A percentile compares a stretch with the other conserved stretches of the same genome.
Conservation (phyloP, 2,888 invertebrate species). For the Baccha elongata region DNA sequence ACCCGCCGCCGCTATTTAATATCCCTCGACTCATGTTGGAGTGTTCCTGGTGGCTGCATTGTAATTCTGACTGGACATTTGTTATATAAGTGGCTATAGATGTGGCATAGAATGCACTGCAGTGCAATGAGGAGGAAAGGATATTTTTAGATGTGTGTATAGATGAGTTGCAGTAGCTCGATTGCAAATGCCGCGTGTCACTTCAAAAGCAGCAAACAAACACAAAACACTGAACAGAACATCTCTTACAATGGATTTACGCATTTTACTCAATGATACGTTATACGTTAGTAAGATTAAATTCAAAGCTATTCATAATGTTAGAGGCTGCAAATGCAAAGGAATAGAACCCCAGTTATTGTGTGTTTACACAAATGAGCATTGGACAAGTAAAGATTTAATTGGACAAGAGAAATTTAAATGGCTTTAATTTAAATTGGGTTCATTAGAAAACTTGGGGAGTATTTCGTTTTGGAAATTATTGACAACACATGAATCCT, state of each 20-base stretch:
- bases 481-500: too few relatives aligned
- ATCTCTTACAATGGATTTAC: constrained; percentile 37
- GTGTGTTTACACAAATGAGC: constrained; percentile 27
- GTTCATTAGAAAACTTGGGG: too few relatives aligned
- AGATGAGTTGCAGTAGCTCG: constrained; percentile 61
- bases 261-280: too few relatives aligned
- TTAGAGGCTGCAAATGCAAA: too few relatives aligned
- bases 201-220: constrained; percentile 48
- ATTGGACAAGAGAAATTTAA: background rate
- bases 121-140: background rate
- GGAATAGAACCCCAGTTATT: constrained; percentile 3
- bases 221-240: constrained; percentile 44
- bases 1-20: constrained; percentile 48
- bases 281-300: constrained; percentile 27
- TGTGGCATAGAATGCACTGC: constrained; percentile 11
- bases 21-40: constrained; percentile 40
- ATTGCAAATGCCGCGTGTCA: constrained; percentile 71
- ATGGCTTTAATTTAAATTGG: constrained; percentile 20
- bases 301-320: constrained; percentile 15
- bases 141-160: constrained; percentile 38
- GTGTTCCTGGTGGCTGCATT: constrained; percentile 25
- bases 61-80: constrained; percentile 61
- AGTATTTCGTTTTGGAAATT: too few relatives aligned
- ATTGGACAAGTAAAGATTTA: constrained; percentile 17
- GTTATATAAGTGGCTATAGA: constrained; percentile 65